phyloP scores from a whole-genome alignment of 92 coral and sea anemone species.

The Umimayanthus chanpuru region DNA sequence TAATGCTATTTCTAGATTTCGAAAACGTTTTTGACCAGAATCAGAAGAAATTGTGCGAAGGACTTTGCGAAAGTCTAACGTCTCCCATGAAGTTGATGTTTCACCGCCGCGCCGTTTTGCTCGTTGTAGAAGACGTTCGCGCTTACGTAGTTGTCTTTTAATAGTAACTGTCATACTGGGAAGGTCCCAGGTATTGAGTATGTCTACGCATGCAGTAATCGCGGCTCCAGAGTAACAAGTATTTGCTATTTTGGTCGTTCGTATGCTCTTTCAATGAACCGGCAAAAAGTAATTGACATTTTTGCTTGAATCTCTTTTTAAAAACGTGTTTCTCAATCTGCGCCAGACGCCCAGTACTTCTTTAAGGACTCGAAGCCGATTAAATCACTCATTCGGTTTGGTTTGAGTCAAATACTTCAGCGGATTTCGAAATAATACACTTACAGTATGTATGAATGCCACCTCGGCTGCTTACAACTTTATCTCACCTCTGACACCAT shows the following conservation, averaged over 20 bases:
- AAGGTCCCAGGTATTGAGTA: conserved; percentile 46
- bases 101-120: too few relatives aligned
- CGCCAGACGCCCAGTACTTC: conserved; percentile 71
- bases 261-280: conserved; percentile 54
- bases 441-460: neutral
- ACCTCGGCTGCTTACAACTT: neutral
- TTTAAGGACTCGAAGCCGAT: conserved; percentile 64
- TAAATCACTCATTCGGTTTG: conserved; percentile 59
- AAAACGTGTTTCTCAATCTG: conserved; percentile 49
- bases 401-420: neutral
- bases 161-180: too few relatives aligned
- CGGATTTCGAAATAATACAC: neutral
- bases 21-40: too few relatives aligned
- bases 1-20: too few relatives aligned
- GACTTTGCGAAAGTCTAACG: too few relatives aligned
- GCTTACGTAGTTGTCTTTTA: too few relatives aligned
- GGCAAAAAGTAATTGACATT: conserved; percentile 62
- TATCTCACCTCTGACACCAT: neutral
- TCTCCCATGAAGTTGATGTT: too few relatives aligned
- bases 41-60: too few relatives aligned
- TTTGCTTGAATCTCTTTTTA: conserved; percentile 52
- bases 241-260: conserved; percentile 52
- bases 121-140: too few relatives aligned
- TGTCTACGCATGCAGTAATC: conserved; percentile 52
- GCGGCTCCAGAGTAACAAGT: conserved; percentile 61